Evolutionary conservation across 2,888 invertebrate species (phyloP), one percentile per base, ranked within the genome.

Genomic region (Nymphalis polychloros): DNA sequence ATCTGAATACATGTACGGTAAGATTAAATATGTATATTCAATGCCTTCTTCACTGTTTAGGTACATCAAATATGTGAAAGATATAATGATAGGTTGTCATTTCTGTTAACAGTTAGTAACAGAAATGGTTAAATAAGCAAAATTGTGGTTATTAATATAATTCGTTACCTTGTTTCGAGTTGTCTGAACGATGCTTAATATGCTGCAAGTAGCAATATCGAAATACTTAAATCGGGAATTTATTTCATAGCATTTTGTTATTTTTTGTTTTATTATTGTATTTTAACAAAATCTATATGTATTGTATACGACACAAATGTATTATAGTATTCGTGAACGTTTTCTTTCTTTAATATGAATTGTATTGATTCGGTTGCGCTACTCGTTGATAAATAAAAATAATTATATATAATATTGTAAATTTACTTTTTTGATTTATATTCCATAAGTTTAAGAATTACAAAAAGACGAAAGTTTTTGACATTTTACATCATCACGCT

Each of bases 181-280:
- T 70, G 68, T 68, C 63, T 59, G 17, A 20, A 50, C 16, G 48
- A 46, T 57, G 55, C 4, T 63, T 72, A 72, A 73, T 70, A 72
- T 72, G 70, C 19, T 59, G 55, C 41, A 27, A 16, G 23, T 0
- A 1, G 13, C 41, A 50, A 2, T 50, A 13, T 50, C 20, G 20
- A 50, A 50, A 8, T 7, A 50, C 4, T 20, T 50, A 8, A 2
- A 8, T 41, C 13, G 13, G 41, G 41, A 41, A 41, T 13, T 41
- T 41, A 31, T 31, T 41, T 41, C 3, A 0, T 4, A 10, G 10
- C 0, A 13, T 41, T 41, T 41, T 41, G 8, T 41, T 41, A 3
- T 41, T 41, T 13, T 10, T 52, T 52, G 49, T 49, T 52, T 13
- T 52, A 13, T 13, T 41, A 41, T 41, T 10, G 13, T 41, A 13